phyloP scores from a whole-genome alignment of 2,888 invertebrate genomes.

The Podotricha telesiphe region DNA sequence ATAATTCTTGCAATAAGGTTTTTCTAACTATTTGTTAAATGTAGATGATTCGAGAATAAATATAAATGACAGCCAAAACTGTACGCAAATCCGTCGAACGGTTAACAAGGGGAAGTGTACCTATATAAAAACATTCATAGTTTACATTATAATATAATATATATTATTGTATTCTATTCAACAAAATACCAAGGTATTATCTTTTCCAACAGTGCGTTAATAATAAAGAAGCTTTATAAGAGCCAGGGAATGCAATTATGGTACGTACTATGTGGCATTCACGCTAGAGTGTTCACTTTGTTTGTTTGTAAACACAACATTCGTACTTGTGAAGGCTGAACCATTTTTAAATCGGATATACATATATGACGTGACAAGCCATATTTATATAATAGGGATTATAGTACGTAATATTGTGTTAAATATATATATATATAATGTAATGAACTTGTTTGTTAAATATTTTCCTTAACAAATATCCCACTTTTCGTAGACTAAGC shows the following conservation, averaged over 20 bases:
- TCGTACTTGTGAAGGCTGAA: constrained; percentile 54
- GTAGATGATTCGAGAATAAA: no score
- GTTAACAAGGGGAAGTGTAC: neutral
- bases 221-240: constrained; percentile 45
- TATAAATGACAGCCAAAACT: neutral
- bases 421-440: neutral
- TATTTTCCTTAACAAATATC: neutral
- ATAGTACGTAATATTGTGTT: neutral
- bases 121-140: neutral
- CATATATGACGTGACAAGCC: neutral
- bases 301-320: constrained; percentile 66
- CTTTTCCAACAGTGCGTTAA: constrained; percentile 36
- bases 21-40: neutral
- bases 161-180: neutral
- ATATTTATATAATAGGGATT: neutral
- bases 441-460: neutral
- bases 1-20: no score
- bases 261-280: constrained; percentile 54
- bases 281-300: constrained; percentile 58
- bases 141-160: neutral
- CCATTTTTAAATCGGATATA: constrained; percentile 24
- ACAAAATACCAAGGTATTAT: constrained; percentile 35
- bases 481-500: neutral
- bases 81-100: neutral
- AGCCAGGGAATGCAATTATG: constrained; percentile 41